A percentile compares a stretch with the other conserved stretches of the same genome.
Evolutionary conservation across 2,888 invertebrate species (phyloP).

Genomic region (Ceriagrion tenellum): DNA sequence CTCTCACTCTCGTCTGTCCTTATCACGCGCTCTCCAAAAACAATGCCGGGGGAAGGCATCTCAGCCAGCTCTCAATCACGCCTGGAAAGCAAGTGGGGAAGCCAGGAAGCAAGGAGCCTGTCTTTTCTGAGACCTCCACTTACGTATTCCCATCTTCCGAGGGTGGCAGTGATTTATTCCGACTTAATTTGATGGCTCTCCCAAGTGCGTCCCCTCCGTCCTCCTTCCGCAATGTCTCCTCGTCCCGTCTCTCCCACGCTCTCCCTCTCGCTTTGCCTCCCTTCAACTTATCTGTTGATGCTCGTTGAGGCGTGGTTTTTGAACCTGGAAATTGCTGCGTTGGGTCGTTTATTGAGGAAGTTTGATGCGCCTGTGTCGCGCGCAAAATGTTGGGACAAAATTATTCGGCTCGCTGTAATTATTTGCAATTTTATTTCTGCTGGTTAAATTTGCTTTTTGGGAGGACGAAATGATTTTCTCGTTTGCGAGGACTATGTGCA

Average conservation of each 20-base stretch:
- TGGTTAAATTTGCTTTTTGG: not conserved
- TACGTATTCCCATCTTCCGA: not conserved
- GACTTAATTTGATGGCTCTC: conserved; percentile 60
- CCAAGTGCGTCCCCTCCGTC: not conserved
- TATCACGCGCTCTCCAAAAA: conserved; percentile 60
- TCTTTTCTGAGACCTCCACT: conserved; percentile 37
- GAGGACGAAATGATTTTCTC: not conserved
- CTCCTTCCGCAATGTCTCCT: not conserved
- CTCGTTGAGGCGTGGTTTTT: conserved; percentile 12
- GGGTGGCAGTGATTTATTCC: conserved; percentile 48
- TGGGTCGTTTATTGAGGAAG: not conserved
- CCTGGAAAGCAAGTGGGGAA: conserved; percentile 10
- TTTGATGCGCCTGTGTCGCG: not conserved
- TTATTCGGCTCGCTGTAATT: not conserved
- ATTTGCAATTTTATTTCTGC: not conserved
- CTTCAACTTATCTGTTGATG: conserved; percentile 35
- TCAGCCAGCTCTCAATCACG: conserved; percentile 51
- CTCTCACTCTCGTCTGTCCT: not conserved
- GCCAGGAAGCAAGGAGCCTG: not conserved
- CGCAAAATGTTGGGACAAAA: not conserved
- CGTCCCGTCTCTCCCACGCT: not conserved
- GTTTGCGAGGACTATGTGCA: not conserved
- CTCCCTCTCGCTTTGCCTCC: not conserved
- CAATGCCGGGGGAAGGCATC: conserved; percentile 31
- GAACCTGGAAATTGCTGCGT: not conserved